Evolutionary conservation across 92 coral and sea anemone genomes (phyloP).

Genomic region (Actinernus sp.): DNA sequence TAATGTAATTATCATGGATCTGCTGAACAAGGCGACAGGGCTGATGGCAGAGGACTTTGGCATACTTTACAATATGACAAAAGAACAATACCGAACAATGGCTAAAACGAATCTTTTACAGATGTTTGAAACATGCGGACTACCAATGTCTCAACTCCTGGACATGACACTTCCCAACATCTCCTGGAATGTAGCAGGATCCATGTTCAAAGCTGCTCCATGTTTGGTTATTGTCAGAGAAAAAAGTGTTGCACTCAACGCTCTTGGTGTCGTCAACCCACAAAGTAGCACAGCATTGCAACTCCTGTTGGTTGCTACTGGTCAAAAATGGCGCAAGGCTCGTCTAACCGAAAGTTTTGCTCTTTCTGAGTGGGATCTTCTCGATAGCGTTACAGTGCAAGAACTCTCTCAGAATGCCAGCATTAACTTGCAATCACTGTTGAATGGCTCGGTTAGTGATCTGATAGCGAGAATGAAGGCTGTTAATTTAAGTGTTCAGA

Average conservation of each 20-base stretch:
- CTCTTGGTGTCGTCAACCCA: conserved; percentile 16
- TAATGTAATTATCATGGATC: background rate
- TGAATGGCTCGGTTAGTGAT: conserved; percentile 44
- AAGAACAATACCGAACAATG: conserved; percentile 45
- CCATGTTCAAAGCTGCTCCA: conserved; percentile 10
- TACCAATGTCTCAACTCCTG: conserved; percentile 10
- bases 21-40: conserved; percentile 8
- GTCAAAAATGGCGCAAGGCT: conserved; percentile 58
- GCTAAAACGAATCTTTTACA: conserved; percentile 44
- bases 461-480: conserved; percentile 6
- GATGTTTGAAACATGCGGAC: conserved; percentile 48
- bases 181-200: conserved; percentile 50
- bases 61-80: conserved; percentile 58
- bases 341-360: conserved; percentile 21
- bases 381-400: conserved; percentile 43
- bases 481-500: background rate
- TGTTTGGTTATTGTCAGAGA: conserved; percentile 44
- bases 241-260: conserved; percentile 43
- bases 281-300: conserved; percentile 40
- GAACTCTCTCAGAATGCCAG: conserved; percentile 39
- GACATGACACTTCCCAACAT: conserved; percentile 42
- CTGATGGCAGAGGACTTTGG: conserved; percentile 41
- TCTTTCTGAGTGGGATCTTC: conserved; percentile 65
- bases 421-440: conserved; percentile 2
- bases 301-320: conserved; percentile 30